Percentiles rank a stretch among this genome's conserved stretches.
These are phyloP conservation scores for Sus cebifrons DNA, from an alignment of 2,797 vertebrate species.

Conservation along the genomic window DNA sequence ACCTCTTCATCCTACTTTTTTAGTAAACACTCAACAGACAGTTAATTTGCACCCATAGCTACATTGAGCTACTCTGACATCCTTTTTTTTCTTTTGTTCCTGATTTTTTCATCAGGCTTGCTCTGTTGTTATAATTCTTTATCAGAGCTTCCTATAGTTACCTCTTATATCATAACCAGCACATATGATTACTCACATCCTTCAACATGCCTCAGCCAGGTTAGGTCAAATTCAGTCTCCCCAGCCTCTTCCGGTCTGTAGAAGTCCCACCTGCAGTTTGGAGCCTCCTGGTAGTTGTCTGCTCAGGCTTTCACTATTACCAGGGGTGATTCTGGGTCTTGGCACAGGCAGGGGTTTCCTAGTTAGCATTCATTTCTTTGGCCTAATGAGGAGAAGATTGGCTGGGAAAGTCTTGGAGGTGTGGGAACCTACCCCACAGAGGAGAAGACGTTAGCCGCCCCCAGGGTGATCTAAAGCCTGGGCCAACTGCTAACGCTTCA, in stretches of 20 bases:
- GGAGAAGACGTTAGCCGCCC: background rate
- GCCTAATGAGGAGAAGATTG: background rate
- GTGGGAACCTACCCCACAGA: background rate
- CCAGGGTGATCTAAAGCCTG: background rate
- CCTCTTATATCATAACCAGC: background rate
- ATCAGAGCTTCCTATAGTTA: background rate
- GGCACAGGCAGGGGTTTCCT: background rate
- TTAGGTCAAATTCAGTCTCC: background rate
- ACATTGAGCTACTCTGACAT: background rate
- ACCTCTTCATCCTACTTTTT: background rate
- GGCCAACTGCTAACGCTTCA: background rate
- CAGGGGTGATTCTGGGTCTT: background rate
- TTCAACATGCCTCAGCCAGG: background rate
- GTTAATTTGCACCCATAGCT: background rate
- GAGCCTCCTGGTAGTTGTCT: background rate
- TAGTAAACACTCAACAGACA: constrained; percentile 21
- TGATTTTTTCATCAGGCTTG: background rate
- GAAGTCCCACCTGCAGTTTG: background rate
- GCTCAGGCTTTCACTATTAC: background rate
- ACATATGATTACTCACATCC: background rate
- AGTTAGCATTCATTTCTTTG: background rate
- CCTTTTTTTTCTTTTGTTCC: background rate
- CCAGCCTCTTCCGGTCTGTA: background rate
- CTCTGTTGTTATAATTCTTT: background rate
- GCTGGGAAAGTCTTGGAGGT: background rate